Conservation (phyloP, 1,140 invertebrate species). For the Cheumatopsyche charites region DNA sequence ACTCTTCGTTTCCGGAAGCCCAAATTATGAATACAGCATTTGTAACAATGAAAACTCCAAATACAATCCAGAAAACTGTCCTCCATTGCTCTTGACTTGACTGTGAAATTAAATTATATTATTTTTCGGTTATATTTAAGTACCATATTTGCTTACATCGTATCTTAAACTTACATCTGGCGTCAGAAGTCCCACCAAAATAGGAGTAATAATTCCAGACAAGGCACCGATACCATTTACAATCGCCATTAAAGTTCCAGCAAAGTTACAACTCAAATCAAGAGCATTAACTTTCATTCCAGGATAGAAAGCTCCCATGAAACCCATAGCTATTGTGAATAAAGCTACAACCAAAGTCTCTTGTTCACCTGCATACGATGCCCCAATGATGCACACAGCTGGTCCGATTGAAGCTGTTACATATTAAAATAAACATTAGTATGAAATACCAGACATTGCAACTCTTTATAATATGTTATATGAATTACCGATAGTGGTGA, state of each 20-base stretch:
- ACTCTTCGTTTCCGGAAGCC: constrained; percentile 68
- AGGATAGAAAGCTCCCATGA: constrained; percentile 73
- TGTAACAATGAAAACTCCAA: constrained; percentile 69
- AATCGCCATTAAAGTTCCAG: constrained; percentile 79
- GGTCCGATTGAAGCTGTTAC: constrained; percentile 64
- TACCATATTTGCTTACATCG: not conserved
- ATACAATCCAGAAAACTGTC: constrained; percentile 75
- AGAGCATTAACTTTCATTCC: constrained; percentile 77
- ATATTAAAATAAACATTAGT: constrained; percentile 15
- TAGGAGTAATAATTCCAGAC: constrained; percentile 75
- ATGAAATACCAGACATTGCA: not conserved
- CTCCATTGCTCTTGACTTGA: constrained; percentile 66
- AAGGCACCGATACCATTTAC: constrained; percentile 79
- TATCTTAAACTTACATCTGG: constrained; percentile 65
- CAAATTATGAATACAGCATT: constrained; percentile 71
- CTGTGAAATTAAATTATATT: constrained; percentile 16
- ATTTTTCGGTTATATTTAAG: not conserved
- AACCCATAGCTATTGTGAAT: constrained; percentile 71
- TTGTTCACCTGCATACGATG: constrained; percentile 66
- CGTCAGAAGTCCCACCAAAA: constrained; percentile 77
- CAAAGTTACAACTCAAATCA: constrained; percentile 79
- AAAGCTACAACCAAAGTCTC: constrained; percentile 60
- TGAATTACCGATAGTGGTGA: constrained; percentile 66
- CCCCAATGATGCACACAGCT: constrained; percentile 63
- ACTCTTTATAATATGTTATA: not conserved